These are phyloP conservation scores for Cyclina sinensis DNA, from an alignment of 1,140 invertebrate genomes.

Conservation along the genomic window DNA sequence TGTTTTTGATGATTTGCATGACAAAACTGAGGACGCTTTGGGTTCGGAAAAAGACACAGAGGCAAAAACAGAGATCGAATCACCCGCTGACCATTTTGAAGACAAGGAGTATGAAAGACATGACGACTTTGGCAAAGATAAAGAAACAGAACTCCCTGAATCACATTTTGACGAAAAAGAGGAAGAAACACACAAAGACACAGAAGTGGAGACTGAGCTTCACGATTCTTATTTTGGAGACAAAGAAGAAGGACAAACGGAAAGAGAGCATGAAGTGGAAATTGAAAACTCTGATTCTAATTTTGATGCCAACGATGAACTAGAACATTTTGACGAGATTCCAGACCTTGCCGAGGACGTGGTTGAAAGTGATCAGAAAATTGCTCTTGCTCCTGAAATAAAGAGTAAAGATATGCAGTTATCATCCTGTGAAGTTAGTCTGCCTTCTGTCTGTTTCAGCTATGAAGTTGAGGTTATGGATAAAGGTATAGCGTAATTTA, in stretches of 20 bases:
- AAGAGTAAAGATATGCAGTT: constrained; percentile 29
- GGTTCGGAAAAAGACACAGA: not conserved
- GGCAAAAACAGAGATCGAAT: not conserved
- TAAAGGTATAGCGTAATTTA: no score
- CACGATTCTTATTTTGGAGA: not conserved
- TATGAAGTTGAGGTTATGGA: constrained; percentile 61
- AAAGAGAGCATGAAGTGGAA: not conserved
- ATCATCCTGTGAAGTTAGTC: constrained; percentile 41
- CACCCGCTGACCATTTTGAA: not conserved
- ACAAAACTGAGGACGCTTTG: not conserved
- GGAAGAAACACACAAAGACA: not conserved
- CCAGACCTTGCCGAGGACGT: constrained; percentile 33
- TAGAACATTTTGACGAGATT: constrained; percentile 17
- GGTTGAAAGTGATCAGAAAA: not conserved
- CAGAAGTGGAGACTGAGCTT: not conserved
- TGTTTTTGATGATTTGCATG: not conserved
- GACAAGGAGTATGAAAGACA: not conserved
- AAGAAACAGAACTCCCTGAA: not conserved
- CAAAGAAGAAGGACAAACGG: not conserved
- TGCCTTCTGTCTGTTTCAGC: constrained; percentile 62
- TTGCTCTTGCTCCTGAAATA: not conserved
- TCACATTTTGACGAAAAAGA: not conserved
- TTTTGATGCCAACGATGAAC: constrained; percentile 7
- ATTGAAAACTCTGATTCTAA: not conserved
- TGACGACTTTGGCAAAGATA: not conserved